Evolutionary conservation across 2,113 vertebrate genomes (phyloP).

Genomic region (Carlito syrichta): DNA sequence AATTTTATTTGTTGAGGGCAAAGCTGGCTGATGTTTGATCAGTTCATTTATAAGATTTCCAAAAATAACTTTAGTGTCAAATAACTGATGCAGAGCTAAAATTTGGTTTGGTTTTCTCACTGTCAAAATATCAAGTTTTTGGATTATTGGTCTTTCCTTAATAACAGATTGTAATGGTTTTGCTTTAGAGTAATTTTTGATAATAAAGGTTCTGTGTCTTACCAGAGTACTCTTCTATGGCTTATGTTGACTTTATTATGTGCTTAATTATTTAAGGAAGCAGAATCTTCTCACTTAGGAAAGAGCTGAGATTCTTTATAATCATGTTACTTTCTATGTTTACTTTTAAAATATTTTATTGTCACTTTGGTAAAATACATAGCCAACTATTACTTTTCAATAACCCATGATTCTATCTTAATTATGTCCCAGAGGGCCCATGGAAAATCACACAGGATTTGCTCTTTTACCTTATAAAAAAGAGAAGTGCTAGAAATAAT

Average conservation of each 20-base stretch:
- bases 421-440: neutral
- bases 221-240: neutral
- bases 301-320: no score
- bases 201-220: conserved; percentile 24
- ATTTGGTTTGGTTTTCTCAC: conserved; percentile 45
- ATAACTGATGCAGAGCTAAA: conserved; percentile 20
- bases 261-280: conserved; percentile 32
- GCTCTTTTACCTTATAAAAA: conserved; percentile 26
- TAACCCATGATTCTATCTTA: conserved; percentile 6
- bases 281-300: neutral
- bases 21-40: conserved; percentile 9
- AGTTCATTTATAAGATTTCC: neutral
- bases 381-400: conserved; percentile 34
- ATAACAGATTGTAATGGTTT: neutral
- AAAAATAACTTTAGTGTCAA: conserved; percentile 33
- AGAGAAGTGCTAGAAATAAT: neutral
- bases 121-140: neutral
- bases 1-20: conserved; percentile 32
- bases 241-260: neutral
- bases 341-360: conserved; percentile 11
- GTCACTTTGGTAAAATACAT: conserved; percentile 23
- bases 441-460: conserved; percentile 4
- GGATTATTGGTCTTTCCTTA: neutral
- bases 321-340: neutral
- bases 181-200: conserved; percentile 13